Evolutionary conservation across 64 coral and sea anemone genomes (phyloP).

Genomic region (Cladopsammia gracilis): DNA sequence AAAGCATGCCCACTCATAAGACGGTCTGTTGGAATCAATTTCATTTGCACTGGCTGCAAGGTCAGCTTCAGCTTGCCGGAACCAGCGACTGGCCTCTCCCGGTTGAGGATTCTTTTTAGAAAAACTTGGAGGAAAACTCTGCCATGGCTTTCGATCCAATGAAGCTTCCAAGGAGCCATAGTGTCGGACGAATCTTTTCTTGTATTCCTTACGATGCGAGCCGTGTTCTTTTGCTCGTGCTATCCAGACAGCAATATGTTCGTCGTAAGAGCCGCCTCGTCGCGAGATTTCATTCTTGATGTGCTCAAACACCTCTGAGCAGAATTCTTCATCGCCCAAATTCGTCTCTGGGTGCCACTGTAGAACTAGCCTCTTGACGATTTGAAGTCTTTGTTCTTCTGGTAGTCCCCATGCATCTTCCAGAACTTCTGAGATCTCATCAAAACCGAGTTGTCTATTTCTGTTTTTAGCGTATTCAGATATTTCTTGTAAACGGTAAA

Average conservation of each 20-base stretch:
- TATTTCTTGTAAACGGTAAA: conserved; percentile 17
- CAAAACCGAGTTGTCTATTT: conserved; percentile 1
- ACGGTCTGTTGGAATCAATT: background rate
- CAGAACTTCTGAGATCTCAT: conserved; percentile 25
- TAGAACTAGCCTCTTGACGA: conserved; percentile 67
- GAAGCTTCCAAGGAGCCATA: background rate
- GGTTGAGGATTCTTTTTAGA: conserved; percentile 67
- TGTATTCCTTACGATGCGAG: background rate
- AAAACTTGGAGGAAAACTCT: conserved; percentile 24
- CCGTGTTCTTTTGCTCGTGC: background rate
- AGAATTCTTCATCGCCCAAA: conserved; percentile 68
- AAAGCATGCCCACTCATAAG: conserved; percentile 84
- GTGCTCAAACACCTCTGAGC: conserved; percentile 66
- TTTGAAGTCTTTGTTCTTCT: conserved; percentile 51
- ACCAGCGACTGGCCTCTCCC: conserved; percentile 77
- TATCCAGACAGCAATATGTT: background rate
- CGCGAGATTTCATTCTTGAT: conserved; percentile 64
- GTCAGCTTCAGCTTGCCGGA: conserved; percentile 81
- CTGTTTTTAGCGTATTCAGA: background rate
- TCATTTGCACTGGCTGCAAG: conserved; percentile 58
- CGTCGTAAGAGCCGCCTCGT: background rate
- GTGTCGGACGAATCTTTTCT: too few relatives aligned
- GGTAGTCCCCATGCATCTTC: conserved; percentile 73
- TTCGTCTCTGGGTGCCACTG: conserved; percentile 86
- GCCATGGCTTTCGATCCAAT: too few relatives aligned